Base-by-base conservation (phyloP, 2,113 vertebrate genomes). In the Atractosteus spatula region DNA sequence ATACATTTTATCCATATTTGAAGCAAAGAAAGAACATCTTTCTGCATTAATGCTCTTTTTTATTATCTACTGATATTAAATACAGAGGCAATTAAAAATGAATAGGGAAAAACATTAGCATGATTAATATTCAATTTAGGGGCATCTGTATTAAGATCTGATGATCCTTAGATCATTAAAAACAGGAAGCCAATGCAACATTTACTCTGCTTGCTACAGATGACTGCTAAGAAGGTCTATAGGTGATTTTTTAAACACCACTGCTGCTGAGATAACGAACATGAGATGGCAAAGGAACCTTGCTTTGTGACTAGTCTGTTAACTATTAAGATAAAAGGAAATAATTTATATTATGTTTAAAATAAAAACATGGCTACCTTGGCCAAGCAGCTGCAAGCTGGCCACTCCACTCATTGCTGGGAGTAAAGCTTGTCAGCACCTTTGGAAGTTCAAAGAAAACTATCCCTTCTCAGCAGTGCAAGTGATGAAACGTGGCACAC, bases 341-440 rank as follows among this genome's bases (percentile, higher is more conserved):
- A 69, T 76, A 42, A 44, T 62, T 41, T 66, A 71, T 75, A 78
- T 72, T 76, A 74, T 67, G 72, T 69, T 66, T 45, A n/a, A 11
- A 68, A 73, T 55, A 66, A 68, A 63, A 73, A 81, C 71, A 29
- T 51, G 47, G 47, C 47, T 51, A 51, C 47, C 47, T 5, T 51
- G 47, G 47, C 10, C 47, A 5, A 71, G 69, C 69, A 63, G 59
- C 70, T 71, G 59, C 61, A 59, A 63, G 44, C 42, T 63, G 61
- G 59, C n/a, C 70, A 44, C 59, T 41, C 59, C 70, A 44, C 59
- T 41, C 59, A 63, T 54, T 70, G 69, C 45, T 61, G 57, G 43
- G 70, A 17, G n/a, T 63, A 42, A 43, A 43, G 59, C 41, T 44
- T 54, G 45, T 71, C 59, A 55, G 59, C 71, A 69, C 64, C 75